These are phyloP conservation scores for Molossus molossus DNA, from an alignment of 2,797 vertebrate species.

Conservation along the genomic window DNA sequence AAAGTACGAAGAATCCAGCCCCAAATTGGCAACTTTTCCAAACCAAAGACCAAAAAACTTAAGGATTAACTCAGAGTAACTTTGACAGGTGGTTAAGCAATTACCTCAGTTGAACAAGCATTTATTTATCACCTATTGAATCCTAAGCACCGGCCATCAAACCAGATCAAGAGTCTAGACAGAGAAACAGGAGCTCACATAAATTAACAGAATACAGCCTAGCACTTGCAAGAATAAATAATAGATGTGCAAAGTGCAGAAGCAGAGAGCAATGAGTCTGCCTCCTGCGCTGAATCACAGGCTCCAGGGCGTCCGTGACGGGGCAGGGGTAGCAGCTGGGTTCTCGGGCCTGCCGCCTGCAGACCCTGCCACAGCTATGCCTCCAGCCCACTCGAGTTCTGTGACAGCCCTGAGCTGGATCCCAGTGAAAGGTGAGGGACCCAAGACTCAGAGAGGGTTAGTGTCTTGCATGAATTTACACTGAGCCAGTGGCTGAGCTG, in stretches of 20 bases:
- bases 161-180: not conserved
- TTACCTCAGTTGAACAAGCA: not conserved
- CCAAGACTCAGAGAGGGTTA: not conserved
- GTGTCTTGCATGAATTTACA: fast-evolving
- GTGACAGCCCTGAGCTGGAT: not conserved
- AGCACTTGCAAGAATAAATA: not conserved
- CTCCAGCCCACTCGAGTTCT: not conserved
- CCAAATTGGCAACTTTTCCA: not conserved
- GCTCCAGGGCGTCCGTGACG: fast-evolving
- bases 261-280: not conserved
- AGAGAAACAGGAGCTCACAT: not conserved
- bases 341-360: not conserved
- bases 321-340: fast-evolving
- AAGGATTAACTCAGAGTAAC: not conserved
- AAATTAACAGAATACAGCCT: fast-evolving
- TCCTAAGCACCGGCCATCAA: not conserved
- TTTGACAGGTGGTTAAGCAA: not conserved
- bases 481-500: not conserved
- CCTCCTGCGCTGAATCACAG: not conserved
- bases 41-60: not conserved
- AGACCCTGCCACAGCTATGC: fast-evolving
- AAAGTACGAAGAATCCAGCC: not conserved
- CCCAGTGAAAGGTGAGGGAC: fast-evolving
- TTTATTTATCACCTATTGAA: not conserved
- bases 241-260: not conserved